Percentiles rank a stretch among this genome's conserved stretches.
These are phyloP conservation scores for Heterotilapia buettikoferi DNA, from an alignment of 2,113 vertebrate species.

Conservation along the genomic window DNA sequence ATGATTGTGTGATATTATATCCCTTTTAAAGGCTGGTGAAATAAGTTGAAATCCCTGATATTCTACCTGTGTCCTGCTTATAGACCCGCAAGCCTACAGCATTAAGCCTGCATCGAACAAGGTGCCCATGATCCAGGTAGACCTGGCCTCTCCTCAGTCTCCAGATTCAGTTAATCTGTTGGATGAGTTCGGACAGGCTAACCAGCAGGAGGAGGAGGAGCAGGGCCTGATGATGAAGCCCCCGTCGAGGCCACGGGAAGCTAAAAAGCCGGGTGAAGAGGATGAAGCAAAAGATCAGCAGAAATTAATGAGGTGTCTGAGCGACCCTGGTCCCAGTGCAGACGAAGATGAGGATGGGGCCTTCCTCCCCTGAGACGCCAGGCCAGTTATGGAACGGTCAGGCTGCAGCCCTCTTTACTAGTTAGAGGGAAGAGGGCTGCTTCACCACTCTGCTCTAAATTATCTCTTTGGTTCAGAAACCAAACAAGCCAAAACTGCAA, in stretches of 20 bases:
- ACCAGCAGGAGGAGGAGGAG: slow-evolving; percentile 57
- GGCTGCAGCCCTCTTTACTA: not conserved
- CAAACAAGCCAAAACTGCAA: slow-evolving; percentile 52
- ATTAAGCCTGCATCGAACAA: slow-evolving; percentile 62
- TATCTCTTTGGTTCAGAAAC: slow-evolving; percentile 26
- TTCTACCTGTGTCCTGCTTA: not conserved
- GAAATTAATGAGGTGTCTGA: slow-evolving; percentile 87
- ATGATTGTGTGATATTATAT: not conserved
- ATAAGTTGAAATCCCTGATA: not conserved
- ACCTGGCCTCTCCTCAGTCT: slow-evolving; percentile 89
- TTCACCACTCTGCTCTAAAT: not conserved
- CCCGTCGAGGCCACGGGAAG: slow-evolving; percentile 47
- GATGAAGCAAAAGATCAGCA: slow-evolving; percentile 78
- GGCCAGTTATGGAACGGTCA: not conserved
- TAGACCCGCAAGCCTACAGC: slow-evolving; percentile 86
- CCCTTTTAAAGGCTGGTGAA: not conserved
- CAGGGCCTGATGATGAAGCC: slow-evolving; percentile 79
- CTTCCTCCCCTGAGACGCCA: slow-evolving; percentile 74
- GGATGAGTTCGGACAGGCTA: slow-evolving; percentile 72
- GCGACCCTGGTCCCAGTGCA: slow-evolving; percentile 86
- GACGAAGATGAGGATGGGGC: slow-evolving; percentile 87
- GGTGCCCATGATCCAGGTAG: slow-evolving; percentile 87
- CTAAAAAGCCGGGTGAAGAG: slow-evolving; percentile 47
- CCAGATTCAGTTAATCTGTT: slow-evolving; percentile 80
- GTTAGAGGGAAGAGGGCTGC: not conserved